Evolutionary conservation across 2,888 invertebrate genomes (phyloP), one percentile per base, ranked within the genome.

Genomic region (Phymatocera aterrima): DNA sequence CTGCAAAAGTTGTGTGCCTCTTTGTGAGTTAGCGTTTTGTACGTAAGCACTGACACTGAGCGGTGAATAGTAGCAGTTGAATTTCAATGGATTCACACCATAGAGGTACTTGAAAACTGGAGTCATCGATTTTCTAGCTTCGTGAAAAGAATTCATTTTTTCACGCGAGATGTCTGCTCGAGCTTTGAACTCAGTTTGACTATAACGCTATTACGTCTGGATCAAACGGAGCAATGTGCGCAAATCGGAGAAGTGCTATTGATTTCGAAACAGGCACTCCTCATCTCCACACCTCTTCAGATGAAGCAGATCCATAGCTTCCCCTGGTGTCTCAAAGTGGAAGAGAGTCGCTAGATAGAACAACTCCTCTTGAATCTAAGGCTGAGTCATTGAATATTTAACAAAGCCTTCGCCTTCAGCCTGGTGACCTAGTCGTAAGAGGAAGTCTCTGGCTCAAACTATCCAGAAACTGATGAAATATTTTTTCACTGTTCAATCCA

Each of bases 351-450:
- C 31, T 3, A 51, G 70, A 72, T 43, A 68, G 28, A 28, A 51
- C 28, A 34, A 34, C 70, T 34, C 70, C 34, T 72, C 48, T 51
- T 12, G 24, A 68, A 72, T 31, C 34, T 57, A 75, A 60, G 54
- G 61, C 79, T 78, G 79, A 46, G 85, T 84, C 85, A 82, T 81
- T 84, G 82, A 83, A 87, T 87, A 83, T 84, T 80, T 81, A 65
- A 86, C 86, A 87, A 87, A 82, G 81, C 48, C 70, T 24, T n/a
- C 12, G 34, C 18, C 10, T 51, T 51, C 70, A 34, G 31, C 51
- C 70, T 34, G 34, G 70, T 72, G 70, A 72, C 70, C 51, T 34
- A 72, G 70, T 72, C 10, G 28, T 51, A 8, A 72, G 24, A 68
- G n/a, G n/a, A n/a, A n/a, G n/a, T 24, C 24, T 72, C 34, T 51